Evolutionary conservation across 2,888 invertebrate genomes (phyloP), one percentile per base, ranked within the genome.

Genomic region (Drosophila leonis): DNA sequence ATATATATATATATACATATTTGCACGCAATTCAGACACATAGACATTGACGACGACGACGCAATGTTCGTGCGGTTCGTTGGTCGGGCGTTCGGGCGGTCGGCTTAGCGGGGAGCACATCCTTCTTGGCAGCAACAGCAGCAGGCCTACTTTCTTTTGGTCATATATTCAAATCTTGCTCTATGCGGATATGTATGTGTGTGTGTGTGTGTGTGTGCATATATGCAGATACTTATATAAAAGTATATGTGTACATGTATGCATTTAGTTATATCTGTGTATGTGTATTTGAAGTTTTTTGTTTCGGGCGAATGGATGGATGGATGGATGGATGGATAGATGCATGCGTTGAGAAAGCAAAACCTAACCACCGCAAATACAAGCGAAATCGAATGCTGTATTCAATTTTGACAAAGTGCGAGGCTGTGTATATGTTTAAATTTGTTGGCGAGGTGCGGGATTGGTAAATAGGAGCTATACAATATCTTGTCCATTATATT

Each of bases 141-240:
- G 65, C 74, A 85, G 86, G 86, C 86, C 86, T 83, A 85, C 81
- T 83, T 89, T 88, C 82, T 80, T 83, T 77, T 78, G 75, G 65
- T 72, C 80, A 72, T 66, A 69, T 77, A 77, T 77, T 79, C 71
- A 77, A 77, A 77, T 79, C 80, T 82, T 79, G 64, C 71, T 78
- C 70, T 65, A 41, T 65, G 62, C 59, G 67, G 41, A 57, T 57
- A 15, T 37, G 41, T 66, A 42, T 56, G 15, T 57, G 18, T 33
- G 35, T 59, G 37, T 51, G 18, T n/a, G n/a, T 64, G 52, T 18
- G 31, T 49, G 31, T 52, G 18, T 62, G 54, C 31, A 56, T 18
- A 66, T 39, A 42, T 49, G 56, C 27, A 54, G 20, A 51, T 42
- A 46, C 31, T 27, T 55, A 52, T 67, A 60, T 63, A 54, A 61